Conservation (phyloP, 2,113 vertebrate species). For the Onychorhynchus coronatus region DNA sequence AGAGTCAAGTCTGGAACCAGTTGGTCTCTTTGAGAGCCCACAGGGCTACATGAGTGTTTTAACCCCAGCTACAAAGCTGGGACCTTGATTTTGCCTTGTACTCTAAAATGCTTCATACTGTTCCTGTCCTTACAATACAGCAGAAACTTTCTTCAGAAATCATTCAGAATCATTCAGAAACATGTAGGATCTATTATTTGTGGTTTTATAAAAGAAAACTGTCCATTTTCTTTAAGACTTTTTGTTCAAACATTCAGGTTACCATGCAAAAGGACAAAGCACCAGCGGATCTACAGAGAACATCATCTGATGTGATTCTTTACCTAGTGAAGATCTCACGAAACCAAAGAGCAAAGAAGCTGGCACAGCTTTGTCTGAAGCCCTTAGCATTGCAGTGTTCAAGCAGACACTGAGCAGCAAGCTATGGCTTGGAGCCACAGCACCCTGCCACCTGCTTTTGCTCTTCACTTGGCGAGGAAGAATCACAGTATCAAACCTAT, state of each 20-base stretch:
- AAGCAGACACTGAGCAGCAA: not conserved
- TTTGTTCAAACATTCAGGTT: not conserved
- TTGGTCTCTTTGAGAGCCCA: not conserved
- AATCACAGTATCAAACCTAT: not conserved
- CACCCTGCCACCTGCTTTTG: not conserved
- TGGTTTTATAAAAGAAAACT: not conserved
- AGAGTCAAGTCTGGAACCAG: not conserved
- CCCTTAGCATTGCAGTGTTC: not conserved
- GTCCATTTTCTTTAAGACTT: not conserved
- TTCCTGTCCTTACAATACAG: not conserved
- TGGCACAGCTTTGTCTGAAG: not conserved
- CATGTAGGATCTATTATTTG: not conserved
- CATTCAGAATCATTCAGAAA: not conserved
- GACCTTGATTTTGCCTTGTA: not conserved
- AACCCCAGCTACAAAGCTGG: not conserved
- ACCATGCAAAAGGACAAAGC: not conserved
- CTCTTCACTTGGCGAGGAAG: not conserved
- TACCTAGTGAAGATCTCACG: not conserved
- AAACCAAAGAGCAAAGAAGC: not conserved
- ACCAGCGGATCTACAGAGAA: not conserved
- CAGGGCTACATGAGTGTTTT: not conserved
- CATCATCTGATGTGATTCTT: not conserved
- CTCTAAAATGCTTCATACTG: not conserved
- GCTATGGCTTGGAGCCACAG: not conserved
- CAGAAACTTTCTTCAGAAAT: not conserved